Evolutionary conservation across 2,113 vertebrate species (phyloP), one percentile per base, ranked within the genome.

Genomic region (Odobenus rosmarus): DNA sequence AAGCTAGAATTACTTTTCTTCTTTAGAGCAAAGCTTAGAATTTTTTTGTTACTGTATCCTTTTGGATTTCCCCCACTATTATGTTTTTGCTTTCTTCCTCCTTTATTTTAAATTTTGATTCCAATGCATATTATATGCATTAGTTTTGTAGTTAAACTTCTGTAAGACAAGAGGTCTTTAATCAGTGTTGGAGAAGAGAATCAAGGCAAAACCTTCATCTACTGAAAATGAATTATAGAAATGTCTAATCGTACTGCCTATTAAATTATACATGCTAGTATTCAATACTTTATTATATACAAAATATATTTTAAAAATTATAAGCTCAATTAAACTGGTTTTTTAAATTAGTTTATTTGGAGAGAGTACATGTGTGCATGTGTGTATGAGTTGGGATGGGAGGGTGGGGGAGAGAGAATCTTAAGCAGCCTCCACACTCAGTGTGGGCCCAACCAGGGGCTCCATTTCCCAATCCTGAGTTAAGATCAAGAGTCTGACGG

Each of bases 81-180:
- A 23, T 31, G 53, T 28, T 94, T 95, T 96, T 96, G 23, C 31
- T 93, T 85, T 69, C 74, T 74, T 88, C 69, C 21, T 79, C 13
- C 49, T 77, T 74, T 90, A n/a, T 83, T 94, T 88, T 87, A 59
- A 92, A 91, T 92, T 96, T 90, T 94, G 55, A 33, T 87, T 94
- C 62, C 21, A 88, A 1, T 94, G 39, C 23, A 33, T 80, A 84
- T 46, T 82, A 28, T 71, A 49, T 55, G 10, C 23, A 62, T 76
- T 93, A 88, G 61, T 93, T 67, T 62, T 62, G 19, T 57, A 88
- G 12, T 74, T 89, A 88, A 84, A 33, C 90, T 89, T 46, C 83
- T 21, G 90, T 93, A 86, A 82, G 72, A 81, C 5, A 61, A 42
- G 69, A 90, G 13, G 12, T 77, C 57, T 87, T 96, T 96, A 92